Base-by-base conservation (phyloP, 2,113 vertebrate genomes). In the Oreotrochilus melanogaster region DNA sequence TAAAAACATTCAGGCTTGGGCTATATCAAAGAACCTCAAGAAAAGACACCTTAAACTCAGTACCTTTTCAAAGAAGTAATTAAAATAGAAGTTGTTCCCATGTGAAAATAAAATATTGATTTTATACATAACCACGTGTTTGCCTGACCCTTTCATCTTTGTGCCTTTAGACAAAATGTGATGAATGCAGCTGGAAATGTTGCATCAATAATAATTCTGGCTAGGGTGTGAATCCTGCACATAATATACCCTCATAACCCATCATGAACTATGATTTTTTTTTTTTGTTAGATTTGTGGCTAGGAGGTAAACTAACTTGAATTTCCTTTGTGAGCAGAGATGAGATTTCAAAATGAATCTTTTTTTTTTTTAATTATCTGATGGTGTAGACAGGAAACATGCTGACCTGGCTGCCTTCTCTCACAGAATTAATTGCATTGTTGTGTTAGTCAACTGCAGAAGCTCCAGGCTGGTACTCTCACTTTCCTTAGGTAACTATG, bases 81-180 rank as follows among this genome's bases (percentile, higher is more conserved):
- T 85, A 35, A 86, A 87, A 48, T 50, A 66, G 21, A 66, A 50
- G 5, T 57, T 71, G 73, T 85, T 92, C 86, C 76, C 28, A 60
- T 75, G 70, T 96, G 66, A 80, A 93, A 97, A 96, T 97, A 94
- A 96, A 96, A 64, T 12, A 18, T 25, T 51, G 28, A 1, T 95
- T 96, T 94, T 84, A 14, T 92, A 92, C 0, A 0, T 43, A 23
- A 76, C 28, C 3, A 0, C 45, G 58, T 67, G 48, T 74, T 86
- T 95, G 50, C 24, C 42, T 95, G 80, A 73, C 28, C 43, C 33
- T 88, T 87, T 80, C 2, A 2, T 84, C n/a, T 79, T 92, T 78
- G 11, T 54, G 61, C 22, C 58, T 76, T 75, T 58, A 76, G 81
- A 69, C 4, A 76, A 6, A 10, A 31, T 13, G 13, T 23, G 27